phyloP scores from a whole-genome alignment of 2,113 vertebrate genomes.

The Rattus rattus region DNA sequence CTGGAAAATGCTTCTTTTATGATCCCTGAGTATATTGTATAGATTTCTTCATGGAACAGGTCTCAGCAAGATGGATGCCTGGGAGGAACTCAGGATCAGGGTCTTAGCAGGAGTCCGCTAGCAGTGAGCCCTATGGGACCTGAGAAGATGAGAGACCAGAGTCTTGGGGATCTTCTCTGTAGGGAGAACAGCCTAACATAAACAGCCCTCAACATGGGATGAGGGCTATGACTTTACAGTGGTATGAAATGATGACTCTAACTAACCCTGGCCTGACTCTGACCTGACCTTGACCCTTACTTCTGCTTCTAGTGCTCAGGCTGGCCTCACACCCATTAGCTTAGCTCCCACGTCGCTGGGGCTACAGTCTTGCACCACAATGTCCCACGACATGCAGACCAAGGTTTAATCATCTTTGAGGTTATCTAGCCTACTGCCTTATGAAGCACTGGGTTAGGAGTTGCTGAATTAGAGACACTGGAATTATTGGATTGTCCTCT shows the following conservation, averaged over 20 bases:
- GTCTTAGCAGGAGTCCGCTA: background rate
- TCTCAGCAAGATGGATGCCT: background rate
- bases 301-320: background rate
- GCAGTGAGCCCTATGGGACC: background rate
- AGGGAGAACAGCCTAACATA: constrained; percentile 22
- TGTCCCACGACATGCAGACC: background rate
- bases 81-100: background rate
- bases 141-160: background rate
- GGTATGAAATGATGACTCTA: background rate
- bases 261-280: background rate
- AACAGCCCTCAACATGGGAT: background rate
- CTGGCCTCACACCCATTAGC: background rate
- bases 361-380: background rate
- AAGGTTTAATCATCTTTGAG: background rate
- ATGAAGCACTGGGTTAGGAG: background rate
- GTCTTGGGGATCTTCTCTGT: background rate
- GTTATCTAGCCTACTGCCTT: background rate
- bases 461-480: background rate
- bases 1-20: constrained; percentile 10
- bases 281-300: background rate
- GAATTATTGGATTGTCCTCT: constrained; percentile 21
- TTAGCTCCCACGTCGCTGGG: background rate
- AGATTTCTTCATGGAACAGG: background rate
- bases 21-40: background rate
- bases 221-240: background rate